Base-by-base conservation (phyloP, 2,888 invertebrate genomes). In the Zhengitettix transpicula region DNA sequence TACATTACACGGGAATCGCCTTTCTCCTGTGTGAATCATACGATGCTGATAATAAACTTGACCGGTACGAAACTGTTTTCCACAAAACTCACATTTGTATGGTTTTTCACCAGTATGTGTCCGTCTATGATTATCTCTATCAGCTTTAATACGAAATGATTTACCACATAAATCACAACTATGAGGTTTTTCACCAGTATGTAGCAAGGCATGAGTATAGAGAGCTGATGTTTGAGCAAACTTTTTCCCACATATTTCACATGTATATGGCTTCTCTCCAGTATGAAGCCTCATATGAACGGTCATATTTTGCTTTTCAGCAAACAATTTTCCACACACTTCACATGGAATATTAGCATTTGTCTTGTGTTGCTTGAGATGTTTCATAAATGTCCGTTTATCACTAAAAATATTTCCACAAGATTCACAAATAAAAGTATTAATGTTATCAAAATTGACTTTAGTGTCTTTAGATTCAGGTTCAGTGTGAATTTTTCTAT, bases 51-150 rank as follows among this genome's bases (percentile, higher is more conserved):
- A 60, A 57, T 60, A 62, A 14, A 62, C 60, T 55, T 64, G 64
- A 7, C 64, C 65, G 12, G 65, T 65, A 3, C 65, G 61, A 55
- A 65, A 65, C 15, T 58, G 57, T 55, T 65, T 64, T 41, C 41
- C 52, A 41, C 65, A 65, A 51, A 60, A 65, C 56, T 65, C 63
- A 58, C 65, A 65, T 53, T 60, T 63, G 54, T 64, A 65, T 2
- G 65, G 65, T 28, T 64, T 64, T 52, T 65, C 65, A 9, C 65
- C 65, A 8, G 65, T 65, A 55, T 65, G 65, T n/a, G 63, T 64
- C 11, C 65, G 60, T 11, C 65, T 58, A 54, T 65, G 65, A 51
- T 64, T 65, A 58, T 65, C 65, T 12, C 65, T 55, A 44, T 65
- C 65, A 15, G 65, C 62, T 55, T 64, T 64, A 17, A 64, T 64